Base-by-base conservation (phyloP, 2,888 invertebrate genomes). In the Drosophila diplacantha region DNA sequence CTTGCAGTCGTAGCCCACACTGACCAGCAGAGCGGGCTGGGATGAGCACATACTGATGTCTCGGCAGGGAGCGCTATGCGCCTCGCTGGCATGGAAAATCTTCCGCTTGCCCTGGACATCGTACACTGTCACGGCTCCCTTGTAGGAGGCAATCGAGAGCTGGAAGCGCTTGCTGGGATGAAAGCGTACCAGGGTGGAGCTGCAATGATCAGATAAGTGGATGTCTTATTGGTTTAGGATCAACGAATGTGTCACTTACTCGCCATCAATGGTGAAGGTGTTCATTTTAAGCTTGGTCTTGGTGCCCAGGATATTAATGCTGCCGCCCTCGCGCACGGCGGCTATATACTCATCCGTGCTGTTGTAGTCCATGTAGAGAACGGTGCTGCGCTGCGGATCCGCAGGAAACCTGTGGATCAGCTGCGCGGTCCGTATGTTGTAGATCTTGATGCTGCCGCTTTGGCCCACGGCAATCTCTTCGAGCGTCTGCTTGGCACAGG, bases 1-100 rank as follows among this genome's bases (percentile, higher is more conserved):
- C 11, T 83, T 71, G 58, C 86, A 86, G 65, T 88, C 88, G 52
- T 85, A 88, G 2, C 88, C 88, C n/a, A 86, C 88, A 58, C 85
- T 87, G 38, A 88, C 71, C 46, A 88, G 69, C 22, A 84, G 66
- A 50, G 87, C 83, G 0, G 88, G 87, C 37, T 77, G 68, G 0
- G 74, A 66, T 5, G 78, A 73, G 16, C 85, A 85, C 84, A 87
- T 87, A 59, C 83, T 86, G 7, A 88, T 62, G 68, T 88, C 88
- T 3, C 86, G 84, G 41, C 88, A 88, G 1, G 88, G 88, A 1
- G 88, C 86, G 18, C 70, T 71, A 62, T 88, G 88, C 1, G 85
- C 85, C 43, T 87, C 85, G 8, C 60, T 51, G 1, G 81, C 69
- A 31, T 84, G 74, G 46, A 85, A 87, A 20, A 86, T 67, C 39